Percentiles rank a stretch among this genome's conserved stretches.
Conservation (phyloP, 2,113 vertebrate genomes). For the Callorhinus ursinus region DNA sequence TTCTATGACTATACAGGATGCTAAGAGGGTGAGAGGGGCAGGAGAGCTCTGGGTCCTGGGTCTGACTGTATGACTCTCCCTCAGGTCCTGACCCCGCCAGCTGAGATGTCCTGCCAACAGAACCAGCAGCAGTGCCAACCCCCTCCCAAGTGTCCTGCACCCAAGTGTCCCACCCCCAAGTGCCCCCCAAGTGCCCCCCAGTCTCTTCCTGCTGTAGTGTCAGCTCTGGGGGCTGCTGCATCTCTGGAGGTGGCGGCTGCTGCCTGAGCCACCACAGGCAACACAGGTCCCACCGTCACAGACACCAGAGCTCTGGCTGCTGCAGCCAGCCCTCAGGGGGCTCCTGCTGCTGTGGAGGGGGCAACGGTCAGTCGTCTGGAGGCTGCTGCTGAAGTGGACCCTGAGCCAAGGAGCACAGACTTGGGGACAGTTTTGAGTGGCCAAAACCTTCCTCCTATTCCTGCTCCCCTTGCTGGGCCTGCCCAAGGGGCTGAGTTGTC, state of each 20-base stretch:
- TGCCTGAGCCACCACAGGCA: not conserved
- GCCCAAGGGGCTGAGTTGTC: not conserved
- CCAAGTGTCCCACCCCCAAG: no score
- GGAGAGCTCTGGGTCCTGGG: no score
- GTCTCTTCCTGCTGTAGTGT: conserved; percentile 35
- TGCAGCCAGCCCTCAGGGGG: not conserved
- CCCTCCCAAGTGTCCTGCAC: conserved; percentile 1
- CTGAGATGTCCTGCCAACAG: conserved; percentile 66
- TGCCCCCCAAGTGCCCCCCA: conserved; percentile 52
- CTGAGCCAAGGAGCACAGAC: not conserved
- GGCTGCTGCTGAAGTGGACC: not conserved
- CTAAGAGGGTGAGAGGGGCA: not conserved
- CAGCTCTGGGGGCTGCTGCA: not conserved
- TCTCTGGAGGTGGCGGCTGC: not conserved
- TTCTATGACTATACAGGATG: not conserved
- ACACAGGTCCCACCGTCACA: no score
- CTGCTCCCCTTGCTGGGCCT: not conserved
- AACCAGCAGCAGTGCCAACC: conserved; percentile 46
- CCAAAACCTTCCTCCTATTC: not conserved
- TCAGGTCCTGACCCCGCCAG: not conserved
- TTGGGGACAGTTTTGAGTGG: not conserved
- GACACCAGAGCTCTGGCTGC: not conserved
- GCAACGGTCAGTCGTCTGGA: not conserved
- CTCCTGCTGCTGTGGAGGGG: not conserved
- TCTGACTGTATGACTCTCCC: not conserved